phyloP scores from a whole-genome alignment of 2,797 vertebrate species.

The Melanogrammus aeglefinus region DNA sequence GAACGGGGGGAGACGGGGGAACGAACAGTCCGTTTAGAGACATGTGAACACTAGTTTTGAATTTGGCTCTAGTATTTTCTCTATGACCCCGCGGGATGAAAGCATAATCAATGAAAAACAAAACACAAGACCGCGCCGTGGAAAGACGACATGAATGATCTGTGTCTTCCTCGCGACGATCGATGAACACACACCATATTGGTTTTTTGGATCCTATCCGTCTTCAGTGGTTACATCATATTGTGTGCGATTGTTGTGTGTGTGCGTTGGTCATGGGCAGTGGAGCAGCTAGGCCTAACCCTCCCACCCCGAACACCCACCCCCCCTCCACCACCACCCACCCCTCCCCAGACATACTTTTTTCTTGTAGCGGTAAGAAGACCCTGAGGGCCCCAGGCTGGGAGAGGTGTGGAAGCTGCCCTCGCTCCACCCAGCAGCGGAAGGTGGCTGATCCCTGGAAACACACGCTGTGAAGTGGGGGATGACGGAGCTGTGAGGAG shows the following conservation, averaged over 20 bases:
- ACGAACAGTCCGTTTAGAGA: background rate
- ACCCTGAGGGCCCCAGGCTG: slow-evolving; percentile 74
- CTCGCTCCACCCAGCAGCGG: slow-evolving; percentile 87
- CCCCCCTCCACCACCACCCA: too few species aligned
- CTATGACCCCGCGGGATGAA: background rate
- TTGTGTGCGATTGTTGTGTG: too few species aligned
- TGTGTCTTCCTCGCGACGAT: too few species aligned
- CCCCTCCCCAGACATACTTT: slow-evolving; percentile 51
- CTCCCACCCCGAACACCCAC: background rate
- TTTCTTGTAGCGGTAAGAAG: slow-evolving; percentile 80
- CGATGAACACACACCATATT: too few species aligned
- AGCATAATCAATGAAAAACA: background rate
- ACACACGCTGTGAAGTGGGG: slow-evolving; percentile 85
- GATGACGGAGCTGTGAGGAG: slow-evolving; percentile 65
- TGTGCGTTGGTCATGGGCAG: too few species aligned
- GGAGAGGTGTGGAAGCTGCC: slow-evolving; percentile 74
- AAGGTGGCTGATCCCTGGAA: slow-evolving; percentile 89
- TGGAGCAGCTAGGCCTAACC: too few species aligned
- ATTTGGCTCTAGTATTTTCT: background rate
- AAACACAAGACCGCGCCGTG: background rate
- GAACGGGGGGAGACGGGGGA: slow-evolving; percentile 43
- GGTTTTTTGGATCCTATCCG: too few species aligned
- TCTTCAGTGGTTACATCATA: too few species aligned
- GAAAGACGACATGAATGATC: background rate
- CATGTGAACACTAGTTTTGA: background rate